phyloP scores from a whole-genome alignment of 2,113 vertebrate species.

The Bos taurus region DNA sequence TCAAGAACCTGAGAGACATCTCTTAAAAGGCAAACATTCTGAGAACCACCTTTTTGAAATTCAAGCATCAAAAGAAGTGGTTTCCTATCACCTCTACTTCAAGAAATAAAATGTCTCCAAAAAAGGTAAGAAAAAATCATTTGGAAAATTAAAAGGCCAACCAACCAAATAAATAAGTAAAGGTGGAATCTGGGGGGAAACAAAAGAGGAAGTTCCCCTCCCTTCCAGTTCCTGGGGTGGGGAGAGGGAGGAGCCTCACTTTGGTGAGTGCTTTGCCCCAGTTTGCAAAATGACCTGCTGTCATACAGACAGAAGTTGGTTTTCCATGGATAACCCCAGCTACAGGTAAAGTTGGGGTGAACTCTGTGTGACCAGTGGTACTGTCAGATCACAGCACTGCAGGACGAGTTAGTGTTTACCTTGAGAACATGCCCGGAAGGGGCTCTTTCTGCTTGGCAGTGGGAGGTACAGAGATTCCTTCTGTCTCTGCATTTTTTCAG shows the following conservation, averaged over 20 bases:
- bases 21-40: background rate
- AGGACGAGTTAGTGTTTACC: too few species aligned
- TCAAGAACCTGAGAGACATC: background rate
- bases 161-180: background rate
- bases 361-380: background rate
- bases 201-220: background rate
- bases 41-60: background rate
- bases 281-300: background rate
- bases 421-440: rapidly evolving
- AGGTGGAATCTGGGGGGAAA: background rate
- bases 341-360: background rate
- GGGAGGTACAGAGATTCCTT: background rate
- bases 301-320: background rate
- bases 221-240: background rate
- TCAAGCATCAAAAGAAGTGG: background rate
- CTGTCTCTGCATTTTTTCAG: background rate
- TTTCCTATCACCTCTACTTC: background rate
- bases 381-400: background rate
- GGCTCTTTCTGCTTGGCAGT: background rate
- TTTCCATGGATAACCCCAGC: background rate
- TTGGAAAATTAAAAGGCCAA: background rate
- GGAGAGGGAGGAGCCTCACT: background rate
- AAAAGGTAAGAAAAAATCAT: background rate
- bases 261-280: background rate
- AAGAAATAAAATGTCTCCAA: background rate